Base-by-base conservation (phyloP, 2,113 vertebrate species). In the Ellobius talpinus region DNA sequence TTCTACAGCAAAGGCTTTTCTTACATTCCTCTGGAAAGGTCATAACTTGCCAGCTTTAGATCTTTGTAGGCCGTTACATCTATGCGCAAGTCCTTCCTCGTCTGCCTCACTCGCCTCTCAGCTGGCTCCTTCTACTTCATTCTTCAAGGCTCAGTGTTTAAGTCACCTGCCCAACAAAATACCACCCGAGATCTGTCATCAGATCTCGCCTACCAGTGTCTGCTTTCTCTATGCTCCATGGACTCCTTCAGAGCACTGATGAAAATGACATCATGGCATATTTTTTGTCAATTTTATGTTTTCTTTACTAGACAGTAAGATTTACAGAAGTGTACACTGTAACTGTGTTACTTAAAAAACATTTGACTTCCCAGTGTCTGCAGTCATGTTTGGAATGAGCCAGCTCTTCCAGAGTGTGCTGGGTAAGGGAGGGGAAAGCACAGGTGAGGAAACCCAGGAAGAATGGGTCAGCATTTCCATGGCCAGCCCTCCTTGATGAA, bases 361-460 rank as follows among this genome's bases (percentile, higher is more conserved):
- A 5, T 91, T 42, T 92, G 68, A 81, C 95, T 17, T 95, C 23
- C 58, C 65, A 66, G 42, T 72, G 29, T 91, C 47, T 63, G 2
- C 11, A 91, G 79, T n/a, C 6, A 76, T 79, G 42, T 47, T 70
- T 87, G 17, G 13, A 88, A 91, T 52, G 77, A 23, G 76, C 8
- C 13, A 78, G 5, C 0, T 23, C 24, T 3, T 93, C 88, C 47
- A 93, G 92, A 91, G 0, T 68, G 68, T 85, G 14, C 86, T 95
- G n/a, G 63, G 87, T 82, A 16, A 98, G 63, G 65, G 5, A 86
- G 81, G 23, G 36, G 63, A 77, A 92, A 58, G n/a, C 26, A 74
- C 52, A 52, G 72, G 45, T 82, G 10, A 72, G 70, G 1, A 29
- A 9, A 52, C 50, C 21, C 9, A 55, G 93, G 45, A 94, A 82